Evolutionary conservation across 2,113 vertebrate genomes (phyloP).

Genomic region (Ovis canadensis): DNA sequence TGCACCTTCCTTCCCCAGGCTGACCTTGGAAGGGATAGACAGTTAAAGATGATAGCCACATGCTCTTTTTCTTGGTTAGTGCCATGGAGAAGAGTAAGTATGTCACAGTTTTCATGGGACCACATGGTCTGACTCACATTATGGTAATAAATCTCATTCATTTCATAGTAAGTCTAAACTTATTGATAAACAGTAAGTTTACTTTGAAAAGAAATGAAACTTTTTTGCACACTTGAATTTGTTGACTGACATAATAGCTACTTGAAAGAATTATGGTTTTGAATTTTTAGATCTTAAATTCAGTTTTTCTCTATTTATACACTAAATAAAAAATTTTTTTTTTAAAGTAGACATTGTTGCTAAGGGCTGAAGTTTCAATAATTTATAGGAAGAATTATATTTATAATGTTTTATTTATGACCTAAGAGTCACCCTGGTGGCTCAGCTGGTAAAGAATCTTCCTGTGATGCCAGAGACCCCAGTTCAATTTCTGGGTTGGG

Average conservation of each 20-base stretch:
- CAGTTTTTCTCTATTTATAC: neutral
- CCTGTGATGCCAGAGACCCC: rapidly evolving
- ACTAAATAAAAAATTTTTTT: neutral
- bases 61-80: neutral
- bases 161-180: neutral
- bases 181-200: neutral
- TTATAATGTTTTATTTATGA: neutral
- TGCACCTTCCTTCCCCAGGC: neutral
- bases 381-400: neutral
- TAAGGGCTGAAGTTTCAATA: neutral
- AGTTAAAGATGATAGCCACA: neutral
- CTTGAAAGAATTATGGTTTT: neutral
- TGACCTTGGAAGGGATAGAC: neutral
- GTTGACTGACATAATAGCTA: neutral
- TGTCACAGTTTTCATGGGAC: neutral
- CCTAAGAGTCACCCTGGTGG: neutral
- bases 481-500: neutral
- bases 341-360: neutral
- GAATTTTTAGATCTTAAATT: slow-evolving; percentile 1
- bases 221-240: neutral
- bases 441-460: neutral
- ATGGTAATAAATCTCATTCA: neutral
- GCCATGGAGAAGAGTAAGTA: neutral
- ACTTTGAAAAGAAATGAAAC: neutral
- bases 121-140: neutral